Evolutionary conservation across 2,113 vertebrate genomes (phyloP).

Genomic region (Amazona vittata): DNA sequence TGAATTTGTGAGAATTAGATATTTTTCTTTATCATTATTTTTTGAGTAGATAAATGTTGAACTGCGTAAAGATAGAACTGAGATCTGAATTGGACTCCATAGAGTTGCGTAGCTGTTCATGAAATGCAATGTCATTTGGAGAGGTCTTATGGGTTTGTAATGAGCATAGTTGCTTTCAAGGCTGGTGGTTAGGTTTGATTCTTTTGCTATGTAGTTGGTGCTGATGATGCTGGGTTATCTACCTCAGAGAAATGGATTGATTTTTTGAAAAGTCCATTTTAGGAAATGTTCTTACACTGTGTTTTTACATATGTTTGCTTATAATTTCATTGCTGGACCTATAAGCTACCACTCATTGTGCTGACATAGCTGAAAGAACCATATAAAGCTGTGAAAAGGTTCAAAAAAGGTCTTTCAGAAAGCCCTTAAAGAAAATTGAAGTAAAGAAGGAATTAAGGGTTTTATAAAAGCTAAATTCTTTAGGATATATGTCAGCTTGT

Average conservation of each 20-base stretch:
- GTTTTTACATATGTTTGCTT: background rate
- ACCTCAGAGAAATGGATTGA: background rate
- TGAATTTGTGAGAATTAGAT: background rate
- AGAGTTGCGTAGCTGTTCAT: background rate
- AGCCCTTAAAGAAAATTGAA: background rate
- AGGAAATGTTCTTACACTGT: background rate
- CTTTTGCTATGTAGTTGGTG: background rate
- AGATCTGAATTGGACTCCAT: background rate
- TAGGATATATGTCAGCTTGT: background rate
- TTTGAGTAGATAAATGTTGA: background rate
- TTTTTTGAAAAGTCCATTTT: background rate
- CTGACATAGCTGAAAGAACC: background rate
- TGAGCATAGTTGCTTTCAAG: background rate
- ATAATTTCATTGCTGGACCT: background rate
- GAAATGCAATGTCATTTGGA: background rate
- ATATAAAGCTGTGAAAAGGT: background rate
- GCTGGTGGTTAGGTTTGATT: background rate
- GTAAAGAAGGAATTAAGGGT: background rate
- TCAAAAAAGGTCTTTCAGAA: background rate
- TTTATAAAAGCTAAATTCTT: background rate
- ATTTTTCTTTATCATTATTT: background rate
- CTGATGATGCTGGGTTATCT: background rate
- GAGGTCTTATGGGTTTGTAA: background rate
- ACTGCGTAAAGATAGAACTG: background rate
- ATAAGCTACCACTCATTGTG: background rate